phyloP scores from a whole-genome alignment of 1,140 invertebrate species.

The Drosophila ironensis region DNA sequence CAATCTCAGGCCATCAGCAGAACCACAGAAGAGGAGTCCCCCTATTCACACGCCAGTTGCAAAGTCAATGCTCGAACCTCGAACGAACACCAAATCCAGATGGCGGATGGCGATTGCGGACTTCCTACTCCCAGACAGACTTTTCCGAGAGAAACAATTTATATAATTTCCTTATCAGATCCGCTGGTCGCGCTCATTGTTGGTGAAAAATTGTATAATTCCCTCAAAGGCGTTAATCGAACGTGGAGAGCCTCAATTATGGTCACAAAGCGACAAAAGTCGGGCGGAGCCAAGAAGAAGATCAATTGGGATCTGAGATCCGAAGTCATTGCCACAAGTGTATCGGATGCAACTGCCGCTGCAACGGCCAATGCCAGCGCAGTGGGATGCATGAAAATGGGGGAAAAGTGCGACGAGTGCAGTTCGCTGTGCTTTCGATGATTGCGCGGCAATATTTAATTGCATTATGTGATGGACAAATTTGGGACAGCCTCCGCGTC shows the following conservation, averaged over 20 bases:
- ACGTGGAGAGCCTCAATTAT: conserved; percentile 51
- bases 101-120: conserved; percentile 57
- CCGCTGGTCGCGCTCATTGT: conserved; percentile 41
- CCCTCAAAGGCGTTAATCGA: conserved; percentile 55
- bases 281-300: conserved; percentile 18
- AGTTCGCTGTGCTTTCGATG: conserved; percentile 70
- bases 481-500: conserved; percentile 33
- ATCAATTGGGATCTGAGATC: background rate
- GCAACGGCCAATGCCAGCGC: too few species aligned
- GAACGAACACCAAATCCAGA: too few species aligned
- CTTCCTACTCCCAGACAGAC: conserved; percentile 61
- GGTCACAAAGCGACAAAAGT: conserved; percentile 54
- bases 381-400: conserved; percentile 52
- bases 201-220: conserved; percentile 68
- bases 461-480: conserved; percentile 61
- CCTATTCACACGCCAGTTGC: conserved; percentile 54
- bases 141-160: conserved; percentile 64
- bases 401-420: conserved; percentile 69
- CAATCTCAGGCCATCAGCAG: conserved; percentile 45
- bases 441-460: conserved; percentile 56
- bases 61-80: conserved; percentile 14
- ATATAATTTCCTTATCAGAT: conserved; percentile 77
- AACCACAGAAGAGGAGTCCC: too few species aligned
- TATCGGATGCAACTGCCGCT: conserved; percentile 39
- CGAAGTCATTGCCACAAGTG: conserved; percentile 14